Evolutionary conservation across 1,140 invertebrate species (phyloP).

Genomic region (Bombus turneri): DNA sequence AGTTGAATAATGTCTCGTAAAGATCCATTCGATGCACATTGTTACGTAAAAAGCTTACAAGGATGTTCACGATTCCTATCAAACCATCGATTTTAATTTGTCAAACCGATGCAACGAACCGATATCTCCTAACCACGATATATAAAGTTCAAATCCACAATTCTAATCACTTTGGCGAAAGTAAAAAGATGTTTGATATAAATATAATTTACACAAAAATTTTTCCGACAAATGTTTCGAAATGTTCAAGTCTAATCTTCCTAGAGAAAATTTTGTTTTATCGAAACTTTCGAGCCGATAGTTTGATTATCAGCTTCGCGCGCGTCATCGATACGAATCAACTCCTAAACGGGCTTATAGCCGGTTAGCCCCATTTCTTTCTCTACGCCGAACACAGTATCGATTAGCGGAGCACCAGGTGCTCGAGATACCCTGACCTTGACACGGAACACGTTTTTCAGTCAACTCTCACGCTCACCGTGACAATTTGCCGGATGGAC

Average conservation of each 20-base stretch:
- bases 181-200: not conserved
- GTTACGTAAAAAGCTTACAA: not conserved
- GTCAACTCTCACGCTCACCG: not conserved
- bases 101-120: not conserved
- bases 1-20: no score
- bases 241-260: not conserved
- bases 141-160: not conserved
- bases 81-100: not conserved
- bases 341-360: not conserved
- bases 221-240: not conserved
- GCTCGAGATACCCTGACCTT: slow-evolving; percentile 49
- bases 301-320: not conserved
- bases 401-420: slow-evolving; percentile 42
- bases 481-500: not conserved
- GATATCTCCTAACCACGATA: not conserved
- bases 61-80: not conserved
- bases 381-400: slow-evolving; percentile 25
- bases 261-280: not conserved
- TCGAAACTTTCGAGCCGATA: not conserved
- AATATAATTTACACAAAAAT: not conserved
- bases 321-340: slow-evolving; percentile 28
- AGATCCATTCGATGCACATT: no score
- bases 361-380: not conserved
- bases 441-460: slow-evolving; percentile 32
- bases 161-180: not conserved